These are phyloP conservation scores for Spialia ferax DNA, from an alignment of 2,888 invertebrate species.

Conservation along the genomic window DNA sequence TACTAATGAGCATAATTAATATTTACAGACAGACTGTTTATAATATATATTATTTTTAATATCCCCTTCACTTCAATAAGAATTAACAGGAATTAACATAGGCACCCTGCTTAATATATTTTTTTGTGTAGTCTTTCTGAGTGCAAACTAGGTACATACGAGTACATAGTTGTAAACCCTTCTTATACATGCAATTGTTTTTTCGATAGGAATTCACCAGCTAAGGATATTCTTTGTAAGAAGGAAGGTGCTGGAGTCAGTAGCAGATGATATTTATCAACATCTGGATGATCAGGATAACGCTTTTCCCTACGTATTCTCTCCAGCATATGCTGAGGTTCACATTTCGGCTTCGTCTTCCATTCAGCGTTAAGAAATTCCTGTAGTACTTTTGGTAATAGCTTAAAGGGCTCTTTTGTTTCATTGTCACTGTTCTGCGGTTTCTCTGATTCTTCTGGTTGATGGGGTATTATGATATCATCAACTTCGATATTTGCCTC, in stretches of 20 bases:
- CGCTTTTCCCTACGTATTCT: conserved; percentile 88
- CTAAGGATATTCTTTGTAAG: conserved; percentile 91
- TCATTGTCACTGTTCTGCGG: conserved; percentile 64
- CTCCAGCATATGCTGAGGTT: conserved; percentile 91
- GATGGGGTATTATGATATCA: conserved; percentile 70
- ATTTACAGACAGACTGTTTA: too few relatives aligned
- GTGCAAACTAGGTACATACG: too few relatives aligned
- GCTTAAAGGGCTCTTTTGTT: conserved; percentile 69
- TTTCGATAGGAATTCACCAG: conserved; percentile 90
- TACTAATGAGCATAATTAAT: too few relatives aligned
- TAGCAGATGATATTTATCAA: conserved; percentile 89
- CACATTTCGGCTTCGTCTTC: conserved; percentile 87
- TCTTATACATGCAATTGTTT: conserved; percentile 70
- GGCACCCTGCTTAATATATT: too few relatives aligned
- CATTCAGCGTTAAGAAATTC: conserved; percentile 83
- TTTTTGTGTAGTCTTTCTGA: too few relatives aligned
- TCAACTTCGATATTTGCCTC: conserved; percentile 64
- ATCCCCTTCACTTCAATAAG: too few relatives aligned
- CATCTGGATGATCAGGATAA: conserved; percentile 87
- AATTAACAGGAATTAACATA: too few relatives aligned
- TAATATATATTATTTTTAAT: too few relatives aligned
- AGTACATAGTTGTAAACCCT: neutral
- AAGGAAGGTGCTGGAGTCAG: conserved; percentile 94
- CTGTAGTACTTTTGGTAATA: conserved; percentile 86
- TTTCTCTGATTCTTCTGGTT: conserved; percentile 53